Conservation (phyloP, 92 coral and sea anemone genomes). For the Virgularia gustaviana region DNA sequence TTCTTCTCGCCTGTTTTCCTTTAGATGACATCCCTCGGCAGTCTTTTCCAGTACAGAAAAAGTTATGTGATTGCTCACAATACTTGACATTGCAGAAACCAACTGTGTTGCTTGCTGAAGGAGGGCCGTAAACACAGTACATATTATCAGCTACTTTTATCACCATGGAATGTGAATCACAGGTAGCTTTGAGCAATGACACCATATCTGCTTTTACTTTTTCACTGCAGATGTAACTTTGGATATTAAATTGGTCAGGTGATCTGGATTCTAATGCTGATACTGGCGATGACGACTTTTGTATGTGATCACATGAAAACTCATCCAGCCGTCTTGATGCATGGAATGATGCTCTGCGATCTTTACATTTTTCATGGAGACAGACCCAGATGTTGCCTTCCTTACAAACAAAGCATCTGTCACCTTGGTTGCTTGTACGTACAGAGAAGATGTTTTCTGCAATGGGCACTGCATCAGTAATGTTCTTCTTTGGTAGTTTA, state of each 20-base stretch:
- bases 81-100: constrained; percentile 6
- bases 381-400: constrained; percentile 6
- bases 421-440: constrained; percentile 13
- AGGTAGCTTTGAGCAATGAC: neutral
- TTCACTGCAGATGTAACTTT: neutral
- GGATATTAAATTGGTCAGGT: neutral
- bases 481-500: neutral
- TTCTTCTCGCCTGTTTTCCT: constrained; percentile 12
- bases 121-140: constrained; percentile 3
- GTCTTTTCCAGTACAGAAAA: constrained; percentile 19
- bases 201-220: neutral
- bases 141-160: neutral
- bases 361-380: neutral
- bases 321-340: neutral
- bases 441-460: constrained; percentile 3
- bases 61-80: neutral
- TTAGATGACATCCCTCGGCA: constrained; percentile 28
- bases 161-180: neutral
- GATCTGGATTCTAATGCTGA: neutral
- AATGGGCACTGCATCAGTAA: constrained; percentile 8
- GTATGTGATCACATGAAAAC: neutral
- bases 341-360: neutral
- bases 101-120: constrained; percentile 17
- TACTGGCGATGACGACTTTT: neutral
- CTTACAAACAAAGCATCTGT: constrained; percentile 16